Evolutionary conservation across 2,797 vertebrate genomes (phyloP).

Genomic region (Limosa lapponica): DNA sequence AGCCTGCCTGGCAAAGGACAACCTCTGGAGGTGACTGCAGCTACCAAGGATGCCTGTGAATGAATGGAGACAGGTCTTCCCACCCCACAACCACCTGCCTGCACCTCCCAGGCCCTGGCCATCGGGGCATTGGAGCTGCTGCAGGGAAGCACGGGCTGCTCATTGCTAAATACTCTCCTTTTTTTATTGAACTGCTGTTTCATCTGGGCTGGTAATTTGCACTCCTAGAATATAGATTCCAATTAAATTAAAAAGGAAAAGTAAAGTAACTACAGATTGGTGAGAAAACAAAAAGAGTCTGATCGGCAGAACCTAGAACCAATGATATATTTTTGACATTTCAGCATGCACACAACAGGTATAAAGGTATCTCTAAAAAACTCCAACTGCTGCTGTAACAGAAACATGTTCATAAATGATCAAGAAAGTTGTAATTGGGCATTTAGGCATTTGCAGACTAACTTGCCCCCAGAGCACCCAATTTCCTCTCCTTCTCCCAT

Average conservation of each 20-base stretch:
- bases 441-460: neutral
- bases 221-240: neutral
- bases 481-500: constrained; percentile 20
- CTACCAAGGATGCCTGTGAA: neutral
- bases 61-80: neutral
- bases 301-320: neutral
- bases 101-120: neutral
- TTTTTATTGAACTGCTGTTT: neutral
- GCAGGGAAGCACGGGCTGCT: neutral
- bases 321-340: neutral
- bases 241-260: neutral
- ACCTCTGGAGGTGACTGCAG: neutral
- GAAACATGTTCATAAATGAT: neutral
- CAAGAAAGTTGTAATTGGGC: neutral
- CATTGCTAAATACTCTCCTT: neutral
- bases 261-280: neutral
- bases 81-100: neutral
- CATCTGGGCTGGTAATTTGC: neutral
- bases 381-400: neutral
- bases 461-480: neutral
- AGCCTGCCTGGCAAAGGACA: neutral
- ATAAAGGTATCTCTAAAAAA: neutral
- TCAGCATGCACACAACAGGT: neutral
- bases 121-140: rapidly evolving
- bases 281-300: neutral